phyloP scores from a whole-genome alignment of 2,113 vertebrate species.

The Tachuris rubrigastra region DNA sequence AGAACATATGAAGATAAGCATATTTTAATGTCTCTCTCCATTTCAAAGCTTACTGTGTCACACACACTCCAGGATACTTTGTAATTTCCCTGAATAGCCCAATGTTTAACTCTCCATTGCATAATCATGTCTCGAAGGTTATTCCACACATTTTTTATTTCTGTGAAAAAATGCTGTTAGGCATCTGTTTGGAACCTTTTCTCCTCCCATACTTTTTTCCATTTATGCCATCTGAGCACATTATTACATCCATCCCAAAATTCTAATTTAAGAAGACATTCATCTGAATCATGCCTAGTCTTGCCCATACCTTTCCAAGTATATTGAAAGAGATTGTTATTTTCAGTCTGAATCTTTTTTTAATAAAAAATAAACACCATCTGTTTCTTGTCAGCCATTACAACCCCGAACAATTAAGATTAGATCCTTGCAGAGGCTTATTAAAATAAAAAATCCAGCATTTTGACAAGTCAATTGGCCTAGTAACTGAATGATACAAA shows the following conservation, averaged over 20 bases:
- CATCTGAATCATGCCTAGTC: slow-evolving; percentile 11
- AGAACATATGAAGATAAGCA: background rate
- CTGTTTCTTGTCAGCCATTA: background rate
- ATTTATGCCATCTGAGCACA: slow-evolving; percentile 57
- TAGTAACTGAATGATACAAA: background rate
- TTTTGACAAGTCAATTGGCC: background rate
- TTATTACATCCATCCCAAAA: slow-evolving; percentile 42
- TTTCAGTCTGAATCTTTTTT: background rate
- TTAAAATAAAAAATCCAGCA: background rate
- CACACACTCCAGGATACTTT: background rate
- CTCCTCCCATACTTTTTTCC: slow-evolving; percentile 4
- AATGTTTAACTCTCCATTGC: background rate
- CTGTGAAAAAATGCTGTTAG: slow-evolving; percentile 25
- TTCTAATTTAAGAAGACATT: slow-evolving; percentile 62
- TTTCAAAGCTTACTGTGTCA: background rate
- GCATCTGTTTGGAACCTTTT: slow-evolving; percentile 52
- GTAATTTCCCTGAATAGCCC: background rate
- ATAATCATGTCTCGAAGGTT: slow-evolving; percentile 4
- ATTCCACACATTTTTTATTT: slow-evolving; percentile 25
- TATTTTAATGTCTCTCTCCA: background rate
- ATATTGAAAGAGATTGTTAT: background rate
- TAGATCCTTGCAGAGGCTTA: background rate
- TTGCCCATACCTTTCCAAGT: background rate
- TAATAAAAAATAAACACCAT: background rate
- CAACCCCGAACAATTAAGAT: background rate